Evolutionary conservation across 2,113 vertebrate genomes (phyloP).

Genomic region (Eulemur macaco): DNA sequence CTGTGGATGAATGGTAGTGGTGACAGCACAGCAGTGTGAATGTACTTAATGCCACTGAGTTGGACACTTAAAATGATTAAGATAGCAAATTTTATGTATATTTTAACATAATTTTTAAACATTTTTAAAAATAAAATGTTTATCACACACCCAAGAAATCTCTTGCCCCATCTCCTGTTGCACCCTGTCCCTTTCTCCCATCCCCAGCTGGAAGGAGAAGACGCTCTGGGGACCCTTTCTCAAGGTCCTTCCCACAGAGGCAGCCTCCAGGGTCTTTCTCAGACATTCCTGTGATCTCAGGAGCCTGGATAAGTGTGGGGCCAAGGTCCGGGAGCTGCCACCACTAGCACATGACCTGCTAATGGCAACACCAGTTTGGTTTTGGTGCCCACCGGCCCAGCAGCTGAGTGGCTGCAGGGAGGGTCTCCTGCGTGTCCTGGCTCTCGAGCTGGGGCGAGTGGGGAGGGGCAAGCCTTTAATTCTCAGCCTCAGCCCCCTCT

Average conservation of each 20-base stretch:
- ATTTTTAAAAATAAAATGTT: not conserved
- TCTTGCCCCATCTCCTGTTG: not conserved
- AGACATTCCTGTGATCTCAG: not conserved
- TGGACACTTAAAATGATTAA: not conserved
- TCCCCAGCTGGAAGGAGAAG: not conserved
- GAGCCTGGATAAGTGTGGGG: fast-evolving
- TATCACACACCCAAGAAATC: not conserved
- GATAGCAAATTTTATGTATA: not conserved
- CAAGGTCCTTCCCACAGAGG: fast-evolving
- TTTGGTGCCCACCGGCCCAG: not conserved
- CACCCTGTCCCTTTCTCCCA: not conserved
- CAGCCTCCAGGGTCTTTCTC: not conserved
- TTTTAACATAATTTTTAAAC: not conserved
- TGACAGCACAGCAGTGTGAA: fast-evolving
- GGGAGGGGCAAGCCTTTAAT: not conserved
- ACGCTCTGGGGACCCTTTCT: too few relatives aligned
- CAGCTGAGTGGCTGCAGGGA: not conserved
- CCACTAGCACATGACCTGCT: fast-evolving
- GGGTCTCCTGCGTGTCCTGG: not conserved
- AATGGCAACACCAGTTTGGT: not conserved
- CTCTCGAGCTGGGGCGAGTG: not conserved
- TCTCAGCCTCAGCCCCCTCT: not conserved
- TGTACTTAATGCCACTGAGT: not conserved
- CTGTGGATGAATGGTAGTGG: too few relatives aligned
- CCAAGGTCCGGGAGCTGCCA: not conserved